Conservation (phyloP, 64 coral and sea anemone species). For the Dendronephthya gigantea region DNA sequence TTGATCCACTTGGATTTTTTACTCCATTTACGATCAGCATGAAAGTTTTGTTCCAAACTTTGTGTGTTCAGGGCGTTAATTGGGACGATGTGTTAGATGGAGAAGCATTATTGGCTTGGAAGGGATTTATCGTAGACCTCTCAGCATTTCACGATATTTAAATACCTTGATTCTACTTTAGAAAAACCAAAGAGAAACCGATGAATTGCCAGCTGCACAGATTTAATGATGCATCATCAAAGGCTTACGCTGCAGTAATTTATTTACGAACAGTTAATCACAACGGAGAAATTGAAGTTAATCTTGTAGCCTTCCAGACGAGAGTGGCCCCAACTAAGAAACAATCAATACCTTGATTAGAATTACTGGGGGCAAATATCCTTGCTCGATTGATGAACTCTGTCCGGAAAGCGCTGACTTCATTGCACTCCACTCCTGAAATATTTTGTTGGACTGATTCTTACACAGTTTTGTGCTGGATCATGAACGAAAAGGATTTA, state of each 20-base stretch:
- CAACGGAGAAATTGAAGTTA: slow-evolving; percentile 31
- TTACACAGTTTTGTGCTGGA: too few relatives aligned
- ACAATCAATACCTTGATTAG: too few relatives aligned
- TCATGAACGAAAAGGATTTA: too few relatives aligned
- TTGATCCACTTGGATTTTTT: not conserved
- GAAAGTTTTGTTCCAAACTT: not conserved
- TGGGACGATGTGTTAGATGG: not conserved
- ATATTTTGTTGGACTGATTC: too few relatives aligned
- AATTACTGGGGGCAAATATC: too few relatives aligned
- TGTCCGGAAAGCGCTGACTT: not conserved
- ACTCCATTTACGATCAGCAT: not conserved
- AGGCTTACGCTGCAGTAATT: too few relatives aligned
- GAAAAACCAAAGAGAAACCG: not conserved
- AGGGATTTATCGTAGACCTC: not conserved
- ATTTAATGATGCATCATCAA: too few relatives aligned
- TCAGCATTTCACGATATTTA: not conserved
- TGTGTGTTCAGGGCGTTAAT: not conserved
- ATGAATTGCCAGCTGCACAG: slow-evolving; percentile 19
- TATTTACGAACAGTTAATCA: too few relatives aligned
- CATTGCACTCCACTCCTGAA: too few relatives aligned
- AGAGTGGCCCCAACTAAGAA: slow-evolving; percentile 16
- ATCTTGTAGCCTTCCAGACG: slow-evolving; percentile 25
- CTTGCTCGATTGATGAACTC: slow-evolving; percentile 12
- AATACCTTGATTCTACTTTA: not conserved
- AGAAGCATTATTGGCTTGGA: not conserved